Evolutionary conservation across 2,797 vertebrate genomes (phyloP).

Genomic region (Etheostoma perlongum): DNA sequence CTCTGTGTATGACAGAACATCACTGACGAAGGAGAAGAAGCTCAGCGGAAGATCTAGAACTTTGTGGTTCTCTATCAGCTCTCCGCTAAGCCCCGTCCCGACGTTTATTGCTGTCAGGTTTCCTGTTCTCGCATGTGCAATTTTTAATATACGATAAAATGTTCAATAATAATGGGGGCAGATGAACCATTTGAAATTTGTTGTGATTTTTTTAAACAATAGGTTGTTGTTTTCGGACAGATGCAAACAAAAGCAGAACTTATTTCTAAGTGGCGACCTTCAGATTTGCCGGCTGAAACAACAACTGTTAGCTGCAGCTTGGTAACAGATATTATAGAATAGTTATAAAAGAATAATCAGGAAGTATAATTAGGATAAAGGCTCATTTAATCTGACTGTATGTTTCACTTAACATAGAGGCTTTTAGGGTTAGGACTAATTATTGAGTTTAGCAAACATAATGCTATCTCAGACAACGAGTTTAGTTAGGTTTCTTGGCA

Average conservation of each 20-base stretch:
- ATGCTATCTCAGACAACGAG: background rate
- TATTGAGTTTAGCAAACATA: background rate
- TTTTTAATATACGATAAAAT: background rate
- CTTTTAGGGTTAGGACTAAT: background rate
- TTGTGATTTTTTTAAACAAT: background rate
- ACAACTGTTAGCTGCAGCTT: background rate
- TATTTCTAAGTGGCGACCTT: background rate
- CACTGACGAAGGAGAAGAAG: conserved; percentile 45
- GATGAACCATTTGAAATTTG: background rate
- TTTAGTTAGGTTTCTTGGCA: background rate
- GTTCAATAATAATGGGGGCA: background rate
- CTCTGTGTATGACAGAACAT: conserved; percentile 17
- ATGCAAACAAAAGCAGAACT: background rate
- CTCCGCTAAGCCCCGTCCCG: background rate
- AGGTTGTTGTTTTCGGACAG: background rate
- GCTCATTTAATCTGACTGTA: no score
- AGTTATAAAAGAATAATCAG: no score
- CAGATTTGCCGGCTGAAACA: background rate
- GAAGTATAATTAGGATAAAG: no score
- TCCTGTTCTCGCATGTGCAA: background rate
- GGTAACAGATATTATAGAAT: background rate
- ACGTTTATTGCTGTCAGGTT: background rate
- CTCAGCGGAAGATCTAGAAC: background rate
- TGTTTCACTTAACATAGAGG: no score
- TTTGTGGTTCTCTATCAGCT: background rate